phyloP scores from a whole-genome alignment of 1,140 invertebrate species.

The Calosoma granatense region DNA sequence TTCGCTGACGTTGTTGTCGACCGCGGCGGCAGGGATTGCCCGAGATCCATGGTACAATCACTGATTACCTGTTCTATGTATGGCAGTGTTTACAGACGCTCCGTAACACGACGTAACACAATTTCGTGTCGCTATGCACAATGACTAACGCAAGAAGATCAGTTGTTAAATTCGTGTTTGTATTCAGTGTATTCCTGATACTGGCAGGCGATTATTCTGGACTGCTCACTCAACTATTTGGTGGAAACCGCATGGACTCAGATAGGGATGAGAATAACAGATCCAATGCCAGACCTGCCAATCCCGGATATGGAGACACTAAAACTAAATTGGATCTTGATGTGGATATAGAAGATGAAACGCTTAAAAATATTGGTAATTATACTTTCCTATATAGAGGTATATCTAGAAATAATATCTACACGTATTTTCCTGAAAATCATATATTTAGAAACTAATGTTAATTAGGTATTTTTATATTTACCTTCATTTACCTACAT shows the following conservation, averaged over 20 bases:
- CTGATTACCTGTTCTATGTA: background rate
- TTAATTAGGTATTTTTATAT: too few species aligned
- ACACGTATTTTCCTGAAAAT: too few species aligned
- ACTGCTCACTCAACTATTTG: conserved; percentile 28
- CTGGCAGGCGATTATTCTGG: conserved; percentile 29
- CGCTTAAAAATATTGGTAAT: conserved; percentile 28
- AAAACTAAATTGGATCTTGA: conserved; percentile 32
- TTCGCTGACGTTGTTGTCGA: background rate
- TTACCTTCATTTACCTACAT: too few species aligned
- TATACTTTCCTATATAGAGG: background rate
- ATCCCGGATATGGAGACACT: conserved; percentile 32
- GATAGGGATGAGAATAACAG: conserved; percentile 13
- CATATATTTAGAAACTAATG: too few species aligned
- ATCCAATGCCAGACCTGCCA: conserved; percentile 24
- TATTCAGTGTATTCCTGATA: conserved; percentile 27
- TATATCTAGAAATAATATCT: too few species aligned
- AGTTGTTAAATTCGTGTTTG: conserved; percentile 27
- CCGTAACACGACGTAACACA: background rate
- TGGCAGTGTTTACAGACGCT: background rate
- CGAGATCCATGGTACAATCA: background rate
- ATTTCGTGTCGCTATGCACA: background rate
- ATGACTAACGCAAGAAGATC: conserved; percentile 29
- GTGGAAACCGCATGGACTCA: conserved; percentile 21
- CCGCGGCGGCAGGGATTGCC: background rate
- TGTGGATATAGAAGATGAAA: conserved; percentile 33